Percentiles rank a stretch among this genome's conserved stretches.
phyloP scores from a whole-genome alignment of 2,797 vertebrate species.

The Parauchenoglanis punctatus region DNA sequence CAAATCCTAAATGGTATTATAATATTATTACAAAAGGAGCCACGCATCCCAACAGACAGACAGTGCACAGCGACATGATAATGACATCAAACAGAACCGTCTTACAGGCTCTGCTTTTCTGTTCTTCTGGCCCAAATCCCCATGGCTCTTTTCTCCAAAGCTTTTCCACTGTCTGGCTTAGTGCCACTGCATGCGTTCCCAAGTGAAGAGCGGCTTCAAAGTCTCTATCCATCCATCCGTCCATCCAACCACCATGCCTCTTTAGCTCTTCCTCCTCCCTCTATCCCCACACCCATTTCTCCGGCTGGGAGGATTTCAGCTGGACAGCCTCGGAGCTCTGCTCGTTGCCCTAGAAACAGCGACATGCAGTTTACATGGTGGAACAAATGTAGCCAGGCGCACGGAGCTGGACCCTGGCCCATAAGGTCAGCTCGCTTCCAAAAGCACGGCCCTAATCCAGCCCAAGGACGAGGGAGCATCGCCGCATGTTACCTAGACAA shows the following conservation, averaged over 20 bases:
- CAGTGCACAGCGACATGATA: constrained; percentile 46
- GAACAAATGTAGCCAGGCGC: constrained; percentile 56
- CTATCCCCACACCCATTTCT: constrained; percentile 80
- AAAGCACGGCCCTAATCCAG: constrained; percentile 47
- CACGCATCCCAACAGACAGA: constrained; percentile 30
- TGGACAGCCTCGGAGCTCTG: constrained; percentile 92
- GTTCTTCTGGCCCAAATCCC: constrained; percentile 32
- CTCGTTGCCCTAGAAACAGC: constrained; percentile 82
- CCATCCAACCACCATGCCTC: constrained; percentile 18
- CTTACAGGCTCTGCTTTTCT: constrained; percentile 34
- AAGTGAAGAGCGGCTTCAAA: constrained; percentile 29
- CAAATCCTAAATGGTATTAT: constrained; percentile 11
- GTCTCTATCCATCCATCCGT: constrained; percentile 19
- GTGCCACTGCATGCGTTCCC: constrained; percentile 35
- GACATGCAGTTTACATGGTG: constrained; percentile 59
- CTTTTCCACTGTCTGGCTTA: constrained; percentile 24
- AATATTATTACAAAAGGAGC: constrained; percentile 22
- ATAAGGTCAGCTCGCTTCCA: constrained; percentile 52
- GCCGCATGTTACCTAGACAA: constrained; percentile 49
- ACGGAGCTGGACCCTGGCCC: constrained; percentile 39
- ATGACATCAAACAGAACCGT: constrained; percentile 50
- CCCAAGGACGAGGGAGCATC: constrained; percentile 50
- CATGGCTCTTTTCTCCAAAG: constrained; percentile 12
- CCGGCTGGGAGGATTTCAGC: constrained; percentile 86
- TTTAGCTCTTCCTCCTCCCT: constrained; percentile 19